phyloP scores from a whole-genome alignment of 1,140 invertebrate species.

The Cydia splendana region DNA sequence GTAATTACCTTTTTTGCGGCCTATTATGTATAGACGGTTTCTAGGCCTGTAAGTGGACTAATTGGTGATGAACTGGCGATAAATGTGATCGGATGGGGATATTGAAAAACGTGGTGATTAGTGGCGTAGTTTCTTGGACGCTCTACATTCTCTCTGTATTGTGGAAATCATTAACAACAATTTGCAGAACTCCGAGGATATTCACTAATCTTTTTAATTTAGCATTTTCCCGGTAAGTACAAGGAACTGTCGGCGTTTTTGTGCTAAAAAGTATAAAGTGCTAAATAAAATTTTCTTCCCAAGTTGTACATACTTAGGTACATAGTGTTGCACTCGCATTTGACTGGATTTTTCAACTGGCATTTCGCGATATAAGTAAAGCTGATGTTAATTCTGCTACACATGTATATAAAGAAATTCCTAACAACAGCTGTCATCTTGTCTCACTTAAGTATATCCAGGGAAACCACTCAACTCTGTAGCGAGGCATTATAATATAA shows the following conservation, averaged over 20 bases:
- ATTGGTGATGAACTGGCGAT: constrained; percentile 1
- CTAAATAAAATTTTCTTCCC: no score
- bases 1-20: constrained; percentile 5
- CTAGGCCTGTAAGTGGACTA: constrained; percentile 22
- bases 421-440: neutral
- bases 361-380: neutral
- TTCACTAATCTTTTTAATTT: neutral
- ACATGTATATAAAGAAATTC: neutral
- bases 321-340: neutral
- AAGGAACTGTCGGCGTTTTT: no score
- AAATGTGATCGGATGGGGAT: neutral
- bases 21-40: constrained; percentile 16
- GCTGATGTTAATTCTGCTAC: neutral
- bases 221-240: neutral
- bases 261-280: no score
- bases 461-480: neutral
- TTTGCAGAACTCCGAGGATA: neutral
- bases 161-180: neutral
- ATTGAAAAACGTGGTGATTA: neutral
- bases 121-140: neutral
- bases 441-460: neutral
- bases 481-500: neutral
- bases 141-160: constrained; percentile 2
- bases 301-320: no score
- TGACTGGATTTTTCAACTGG: neutral